These are phyloP conservation scores for Heliconius congener DNA, from an alignment of 1,140 invertebrate species.

Conservation along the genomic window DNA sequence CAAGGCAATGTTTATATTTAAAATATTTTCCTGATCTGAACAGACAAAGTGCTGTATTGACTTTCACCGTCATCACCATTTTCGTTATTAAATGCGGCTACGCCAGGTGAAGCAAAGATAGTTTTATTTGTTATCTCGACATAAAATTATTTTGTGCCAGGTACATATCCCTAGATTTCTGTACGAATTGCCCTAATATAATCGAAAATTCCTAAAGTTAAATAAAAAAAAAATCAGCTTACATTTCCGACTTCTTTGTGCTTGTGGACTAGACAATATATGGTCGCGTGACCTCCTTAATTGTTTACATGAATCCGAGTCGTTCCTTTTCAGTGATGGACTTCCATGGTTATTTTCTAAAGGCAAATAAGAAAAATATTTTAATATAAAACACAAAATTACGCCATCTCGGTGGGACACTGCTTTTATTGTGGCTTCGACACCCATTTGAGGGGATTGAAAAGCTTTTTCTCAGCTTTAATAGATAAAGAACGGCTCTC, in stretches of 20 bases:
- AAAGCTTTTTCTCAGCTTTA: no score
- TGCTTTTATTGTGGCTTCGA: no score
- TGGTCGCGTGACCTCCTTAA: conserved; percentile 66
- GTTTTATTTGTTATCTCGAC: background rate
- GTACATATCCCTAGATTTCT: background rate
- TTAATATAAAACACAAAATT: background rate
- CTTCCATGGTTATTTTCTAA: conserved; percentile 73
- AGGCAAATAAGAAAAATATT: background rate
- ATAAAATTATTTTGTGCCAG: background rate
- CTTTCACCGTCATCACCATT: no score
- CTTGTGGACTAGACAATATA: conserved; percentile 64
- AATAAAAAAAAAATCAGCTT: conserved; percentile 36
- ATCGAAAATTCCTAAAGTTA: background rate
- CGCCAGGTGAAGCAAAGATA: no score
- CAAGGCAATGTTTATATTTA: no score
- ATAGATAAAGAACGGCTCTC: no score
- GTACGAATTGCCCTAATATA: background rate
- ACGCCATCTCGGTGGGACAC: no score
- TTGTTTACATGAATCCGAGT: conserved; percentile 64
- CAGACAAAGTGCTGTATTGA: no score
- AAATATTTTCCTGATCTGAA: no score
- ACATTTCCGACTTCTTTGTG: conserved; percentile 72
- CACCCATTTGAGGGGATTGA: no score
- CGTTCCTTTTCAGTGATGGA: conserved; percentile 59
- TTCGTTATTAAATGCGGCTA: no score